These are phyloP conservation scores for Xenopus petersii DNA, from an alignment of 2,797 vertebrate species.

Conservation along the genomic window DNA sequence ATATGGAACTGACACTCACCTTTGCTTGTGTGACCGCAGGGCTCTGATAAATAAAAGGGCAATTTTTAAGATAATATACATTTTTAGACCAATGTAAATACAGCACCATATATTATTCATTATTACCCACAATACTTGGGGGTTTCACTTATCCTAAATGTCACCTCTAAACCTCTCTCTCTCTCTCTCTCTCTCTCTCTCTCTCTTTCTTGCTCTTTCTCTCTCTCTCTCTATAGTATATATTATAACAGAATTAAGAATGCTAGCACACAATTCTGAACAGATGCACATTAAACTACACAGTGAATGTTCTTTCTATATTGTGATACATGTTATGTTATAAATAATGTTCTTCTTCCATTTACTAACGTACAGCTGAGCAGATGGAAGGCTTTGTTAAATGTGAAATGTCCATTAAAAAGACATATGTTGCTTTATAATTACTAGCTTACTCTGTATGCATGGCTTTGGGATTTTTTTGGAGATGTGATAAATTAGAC, in stretches of 20 bases:
- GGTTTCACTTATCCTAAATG: no score
- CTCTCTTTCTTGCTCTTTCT: no score
- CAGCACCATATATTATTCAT: no score
- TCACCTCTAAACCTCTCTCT: no score
- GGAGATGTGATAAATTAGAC: background rate
- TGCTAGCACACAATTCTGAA: slow-evolving; percentile 17
- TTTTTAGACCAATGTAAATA: no score
- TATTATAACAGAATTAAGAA: background rate
- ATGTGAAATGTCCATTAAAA: slow-evolving; percentile 41
- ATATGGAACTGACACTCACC: no score
- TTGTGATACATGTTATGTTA: slow-evolving; percentile 28
- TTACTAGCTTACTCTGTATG: background rate
- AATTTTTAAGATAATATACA: no score
- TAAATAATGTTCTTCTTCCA: slow-evolving; percentile 36
- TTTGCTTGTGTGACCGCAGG: no score
- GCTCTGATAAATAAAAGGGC: no score
- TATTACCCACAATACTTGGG: no score
- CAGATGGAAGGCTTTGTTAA: slow-evolving; percentile 44
- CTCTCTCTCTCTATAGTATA: no score
- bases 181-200: no score
- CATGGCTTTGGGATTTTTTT: background rate
- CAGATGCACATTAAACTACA: slow-evolving; percentile 33
- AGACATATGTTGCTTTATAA: slow-evolving; percentile 32
- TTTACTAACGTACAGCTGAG: slow-evolving; percentile 31
- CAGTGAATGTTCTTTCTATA: slow-evolving; percentile 14